These are phyloP conservation scores for Clarias magur DNA, from an alignment of 2,113 vertebrate species.

Conservation along the genomic window DNA sequence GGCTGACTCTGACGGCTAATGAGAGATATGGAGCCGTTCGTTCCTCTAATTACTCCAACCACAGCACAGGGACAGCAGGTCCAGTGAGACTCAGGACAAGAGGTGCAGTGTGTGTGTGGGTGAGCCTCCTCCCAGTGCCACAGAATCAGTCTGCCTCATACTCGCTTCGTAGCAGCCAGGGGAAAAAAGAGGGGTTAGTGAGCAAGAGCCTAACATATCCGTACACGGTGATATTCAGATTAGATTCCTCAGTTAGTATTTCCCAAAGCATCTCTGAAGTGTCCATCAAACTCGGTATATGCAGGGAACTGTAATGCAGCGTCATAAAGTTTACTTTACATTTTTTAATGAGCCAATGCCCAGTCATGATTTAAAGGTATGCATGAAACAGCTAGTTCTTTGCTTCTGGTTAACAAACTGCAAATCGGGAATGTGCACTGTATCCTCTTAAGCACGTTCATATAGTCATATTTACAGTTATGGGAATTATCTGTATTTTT, in stretches of 20 bases:
- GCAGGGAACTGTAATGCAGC: not conserved
- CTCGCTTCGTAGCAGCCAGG: slow-evolving; percentile 29
- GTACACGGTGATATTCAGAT: slow-evolving; percentile 7
- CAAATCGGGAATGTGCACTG: not conserved
- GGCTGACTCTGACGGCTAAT: slow-evolving; percentile 71
- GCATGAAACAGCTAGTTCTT: not conserved
- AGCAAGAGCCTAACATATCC: slow-evolving; percentile 6
- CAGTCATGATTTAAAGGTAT: not conserved
- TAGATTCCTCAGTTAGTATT: not conserved
- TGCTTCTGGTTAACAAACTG: not conserved
- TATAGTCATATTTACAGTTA: not conserved
- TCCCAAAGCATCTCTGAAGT: not conserved
- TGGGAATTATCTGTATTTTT: not conserved
- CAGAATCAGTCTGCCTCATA: slow-evolving; percentile 31
- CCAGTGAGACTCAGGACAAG: slow-evolving; percentile 47
- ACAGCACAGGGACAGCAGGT: slow-evolving; percentile 55
- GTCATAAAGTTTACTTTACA: not conserved
- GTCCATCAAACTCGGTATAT: not conserved
- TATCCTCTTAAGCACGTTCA: not conserved
- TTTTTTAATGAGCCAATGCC: not conserved
- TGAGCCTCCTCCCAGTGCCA: slow-evolving; percentile 26
- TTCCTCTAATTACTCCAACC: slow-evolving; percentile 71
- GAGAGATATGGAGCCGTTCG: slow-evolving; percentile 65
- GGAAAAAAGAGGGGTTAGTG: not conserved
- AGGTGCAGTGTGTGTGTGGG: slow-evolving; percentile 43